Base-by-base conservation (phyloP, 1,140 invertebrate species). In the Drosophila varians region DNA sequence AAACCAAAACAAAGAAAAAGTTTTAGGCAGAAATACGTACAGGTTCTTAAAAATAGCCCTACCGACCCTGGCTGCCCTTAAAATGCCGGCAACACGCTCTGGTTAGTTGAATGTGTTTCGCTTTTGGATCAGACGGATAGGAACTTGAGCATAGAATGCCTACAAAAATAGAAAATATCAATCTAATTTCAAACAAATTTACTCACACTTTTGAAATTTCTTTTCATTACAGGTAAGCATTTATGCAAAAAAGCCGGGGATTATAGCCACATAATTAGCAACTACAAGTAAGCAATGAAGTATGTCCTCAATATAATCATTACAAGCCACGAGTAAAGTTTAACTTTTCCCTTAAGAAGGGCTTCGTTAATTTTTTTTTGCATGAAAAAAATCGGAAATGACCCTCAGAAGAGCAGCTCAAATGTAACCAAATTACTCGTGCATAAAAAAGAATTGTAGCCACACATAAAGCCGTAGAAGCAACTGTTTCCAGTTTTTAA, bases 41-140 rank as follows among this genome's bases (percentile, higher is more conserved):
- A 74, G 48, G 58, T 74, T 51, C 58, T 48, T 86, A 86, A 70
- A 87, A 87, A 86, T 86, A 86, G 76, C 68, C 68, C 21, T 19
- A 55, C 42, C 82, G 73, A 86, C 82, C 82, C 80, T 86, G 80
- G 76, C 40, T 86, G 80, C 80, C 80, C 80, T 86, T 86, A 86
- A 74, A 80, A 77, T 74, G 62, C 77, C 68, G 76, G 62, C 80
- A 74, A 58, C 69, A 61, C 72, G 76, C 65, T 79, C 64, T 84
- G 56, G 51, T 74, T 79, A 64, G 75, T 58, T 23, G 21, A 23
- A 48, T 53, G 69, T 58, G 34, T 70, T 72, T 64, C 23, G 78
- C 75, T 86, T 80, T 86, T 86, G 79, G 76, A 76, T 66, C 82
- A 74, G 55, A 43, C 54, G 9, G n/a, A 2, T 31, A n/a, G 28